Conservation (phyloP, 2,888 invertebrate species). For the Diarsia rubi region DNA sequence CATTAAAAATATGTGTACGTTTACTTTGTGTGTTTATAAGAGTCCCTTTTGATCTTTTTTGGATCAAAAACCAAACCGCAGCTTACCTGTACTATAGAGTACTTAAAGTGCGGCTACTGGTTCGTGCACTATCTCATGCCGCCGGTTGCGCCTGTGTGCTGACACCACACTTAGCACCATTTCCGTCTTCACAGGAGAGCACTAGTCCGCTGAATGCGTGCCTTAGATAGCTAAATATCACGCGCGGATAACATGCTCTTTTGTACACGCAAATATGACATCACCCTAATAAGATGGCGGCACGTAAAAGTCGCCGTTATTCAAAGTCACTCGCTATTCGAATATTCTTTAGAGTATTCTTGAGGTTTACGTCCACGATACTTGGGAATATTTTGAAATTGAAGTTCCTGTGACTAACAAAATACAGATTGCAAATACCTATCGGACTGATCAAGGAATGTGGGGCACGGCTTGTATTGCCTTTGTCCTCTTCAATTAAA, state of each 20-base stretch:
- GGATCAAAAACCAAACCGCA: conserved; percentile 46
- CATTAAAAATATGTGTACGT: conserved; percentile 49
- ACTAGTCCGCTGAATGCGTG: conserved; percentile 61
- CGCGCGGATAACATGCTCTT: conserved; percentile 52
- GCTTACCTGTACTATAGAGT: conserved; percentile 42
- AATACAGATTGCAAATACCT: conserved; percentile 25
- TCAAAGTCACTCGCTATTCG: conserved; percentile 39
- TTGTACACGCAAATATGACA: conserved; percentile 43
- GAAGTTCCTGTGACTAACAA: background rate
- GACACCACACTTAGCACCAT: conserved; percentile 81
- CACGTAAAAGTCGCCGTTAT: conserved; percentile 28
- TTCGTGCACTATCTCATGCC: conserved; percentile 79
- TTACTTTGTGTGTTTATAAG: conserved; percentile 35
- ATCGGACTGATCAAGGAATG: conserved; percentile 8
- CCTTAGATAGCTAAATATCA: conserved; percentile 54
- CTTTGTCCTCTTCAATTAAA: conserved; percentile 39
- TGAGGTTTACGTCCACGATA: conserved; percentile 16
- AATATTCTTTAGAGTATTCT: conserved; percentile 47
- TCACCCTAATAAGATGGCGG: conserved; percentile 34
- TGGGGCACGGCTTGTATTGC: background rate
- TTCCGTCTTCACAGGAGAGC: conserved; percentile 76
- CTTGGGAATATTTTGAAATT: conserved; percentile 21
- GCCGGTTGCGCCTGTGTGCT: conserved; percentile 66
- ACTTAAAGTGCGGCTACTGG: conserved; percentile 55
- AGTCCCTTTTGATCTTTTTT: conserved; percentile 46